Base-by-base conservation (phyloP, 2,888 invertebrate species). In the Drosophila mettleri region DNA sequence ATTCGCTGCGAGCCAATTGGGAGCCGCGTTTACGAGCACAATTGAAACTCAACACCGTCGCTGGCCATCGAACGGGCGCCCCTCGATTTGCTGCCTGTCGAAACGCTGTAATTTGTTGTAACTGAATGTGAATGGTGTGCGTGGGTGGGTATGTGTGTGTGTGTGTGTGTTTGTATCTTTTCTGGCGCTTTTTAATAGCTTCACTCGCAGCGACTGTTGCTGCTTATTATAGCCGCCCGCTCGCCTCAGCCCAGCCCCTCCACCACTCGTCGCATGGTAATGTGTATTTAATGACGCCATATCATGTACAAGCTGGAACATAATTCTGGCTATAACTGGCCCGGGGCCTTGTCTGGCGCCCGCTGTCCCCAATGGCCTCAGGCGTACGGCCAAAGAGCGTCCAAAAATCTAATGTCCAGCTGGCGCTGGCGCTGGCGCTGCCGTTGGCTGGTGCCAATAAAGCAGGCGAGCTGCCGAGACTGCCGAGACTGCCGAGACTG, bases 211-310 rank as follows among this genome's bases (percentile, higher is more conserved):
- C 86, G 71, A 81, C 83, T 85, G 78, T 86, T 85, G 82, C 69
- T 78, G 68, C 63, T 64, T 82, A 79, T 76, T 69, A 58, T 70
- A 60, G 55, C 65, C 69, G 74, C 54, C 81, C 74, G 62, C 46
- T 29, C 68, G 72, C 78, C 71, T 74, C 52, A n/a, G 38, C 34
- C 2, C 4, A 43, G 18, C 43, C 12, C 53, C 20, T 1, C 29
- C 29, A 29, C 34, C 12, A 34, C 18, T 36, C 18, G 38, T 4
- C 52, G 67, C 69, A 73, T 80, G 87, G 85, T 86, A 86, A 86
- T 86, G 85, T 88, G 85, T 86, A 86, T 86, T 86, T 86, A 86
- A 86, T 86, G 85, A 86, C 85, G 73, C 89, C 89, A 86, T 86
- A 89, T 86, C 85, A 88, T 87, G 87, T 84, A 85, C 87, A 88